A percentile compares a stretch with the other conserved stretches of the same genome.
phyloP scores from a whole-genome alignment of 2,888 invertebrate species.

The Hyles lineata region DNA sequence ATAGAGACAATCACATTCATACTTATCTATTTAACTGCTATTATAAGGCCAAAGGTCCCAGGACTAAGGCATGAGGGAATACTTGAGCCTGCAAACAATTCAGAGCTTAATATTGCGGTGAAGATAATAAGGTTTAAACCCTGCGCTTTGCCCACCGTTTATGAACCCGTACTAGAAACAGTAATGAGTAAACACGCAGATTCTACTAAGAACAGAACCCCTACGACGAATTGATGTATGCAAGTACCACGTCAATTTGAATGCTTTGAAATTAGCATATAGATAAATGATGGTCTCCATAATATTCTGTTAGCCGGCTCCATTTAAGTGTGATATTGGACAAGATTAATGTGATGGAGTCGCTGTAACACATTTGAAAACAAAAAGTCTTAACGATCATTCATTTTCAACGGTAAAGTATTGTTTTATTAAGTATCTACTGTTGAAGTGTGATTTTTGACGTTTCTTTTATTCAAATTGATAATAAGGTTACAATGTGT shows the following conservation, averaged over 20 bases:
- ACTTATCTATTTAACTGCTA: too few species aligned
- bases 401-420: not conserved
- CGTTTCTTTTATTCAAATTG: not conserved
- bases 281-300: not conserved
- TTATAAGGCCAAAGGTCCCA: too few species aligned
- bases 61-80: too few species aligned
- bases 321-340: constrained; percentile 8
- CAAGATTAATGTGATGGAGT: constrained; percentile 7
- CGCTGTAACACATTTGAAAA: not conserved
- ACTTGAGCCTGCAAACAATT: too few species aligned
- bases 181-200: too few species aligned
- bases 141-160: too few species aligned
- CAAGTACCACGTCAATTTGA: not conserved
- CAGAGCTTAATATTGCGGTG: too few species aligned
- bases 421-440: not conserved
- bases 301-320: not conserved
- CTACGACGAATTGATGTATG: not conserved
- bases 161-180: too few species aligned
- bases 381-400: not conserved
- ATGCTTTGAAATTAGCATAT: not conserved
- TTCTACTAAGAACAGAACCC: not conserved
- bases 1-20: too few species aligned
- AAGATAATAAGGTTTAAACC: too few species aligned
- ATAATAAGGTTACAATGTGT: not conserved
- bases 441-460: not conserved